A percentile compares a stretch with the other conserved stretches of the same genome.
These are phyloP conservation scores for Orussus abietinus DNA, from an alignment of 1,140 invertebrate genomes.

Conservation along the genomic window DNA sequence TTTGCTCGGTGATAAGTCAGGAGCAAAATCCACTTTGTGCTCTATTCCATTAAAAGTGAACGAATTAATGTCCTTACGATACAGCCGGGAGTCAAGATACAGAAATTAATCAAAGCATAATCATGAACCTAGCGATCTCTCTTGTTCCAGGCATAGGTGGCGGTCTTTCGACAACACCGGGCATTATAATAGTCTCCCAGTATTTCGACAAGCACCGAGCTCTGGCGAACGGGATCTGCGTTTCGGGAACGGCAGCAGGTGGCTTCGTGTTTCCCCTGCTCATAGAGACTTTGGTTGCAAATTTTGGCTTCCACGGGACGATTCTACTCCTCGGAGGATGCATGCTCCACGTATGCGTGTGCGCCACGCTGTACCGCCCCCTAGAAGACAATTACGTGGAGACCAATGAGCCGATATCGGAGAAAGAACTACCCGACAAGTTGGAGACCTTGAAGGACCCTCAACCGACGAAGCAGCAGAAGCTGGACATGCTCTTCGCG, in stretches of 20 bases:
- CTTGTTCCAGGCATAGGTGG: conserved; percentile 66
- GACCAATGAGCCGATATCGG: conserved; percentile 29
- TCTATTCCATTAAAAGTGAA: no score
- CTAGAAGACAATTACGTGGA: conserved; percentile 56
- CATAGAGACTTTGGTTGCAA: conserved; percentile 64
- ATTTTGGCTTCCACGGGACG: conserved; percentile 69
- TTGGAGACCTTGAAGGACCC: conserved; percentile 33
- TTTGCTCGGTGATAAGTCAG: no score
- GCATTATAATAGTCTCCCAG: conserved; percentile 73
- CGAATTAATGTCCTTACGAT: no score
- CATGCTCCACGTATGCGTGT: conserved; percentile 73
- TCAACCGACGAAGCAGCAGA: conserved; percentile 44
- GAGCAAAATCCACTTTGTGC: no score
- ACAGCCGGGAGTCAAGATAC: no score
- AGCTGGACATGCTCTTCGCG: conserved; percentile 56
- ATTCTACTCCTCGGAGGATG: conserved; percentile 70
- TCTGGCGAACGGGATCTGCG: conserved; percentile 73
- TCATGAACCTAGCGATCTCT: no score
- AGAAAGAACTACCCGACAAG: conserved; percentile 36
- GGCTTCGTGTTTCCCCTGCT: conserved; percentile 72
- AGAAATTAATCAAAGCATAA: no score
- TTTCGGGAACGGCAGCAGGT: conserved; percentile 74
- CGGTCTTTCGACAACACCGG: conserved; percentile 72
- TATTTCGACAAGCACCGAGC: conserved; percentile 78
- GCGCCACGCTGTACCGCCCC: conserved; percentile 67